Conservation (phyloP, 1,140 invertebrate species). For the Drosophila truncata region DNA sequence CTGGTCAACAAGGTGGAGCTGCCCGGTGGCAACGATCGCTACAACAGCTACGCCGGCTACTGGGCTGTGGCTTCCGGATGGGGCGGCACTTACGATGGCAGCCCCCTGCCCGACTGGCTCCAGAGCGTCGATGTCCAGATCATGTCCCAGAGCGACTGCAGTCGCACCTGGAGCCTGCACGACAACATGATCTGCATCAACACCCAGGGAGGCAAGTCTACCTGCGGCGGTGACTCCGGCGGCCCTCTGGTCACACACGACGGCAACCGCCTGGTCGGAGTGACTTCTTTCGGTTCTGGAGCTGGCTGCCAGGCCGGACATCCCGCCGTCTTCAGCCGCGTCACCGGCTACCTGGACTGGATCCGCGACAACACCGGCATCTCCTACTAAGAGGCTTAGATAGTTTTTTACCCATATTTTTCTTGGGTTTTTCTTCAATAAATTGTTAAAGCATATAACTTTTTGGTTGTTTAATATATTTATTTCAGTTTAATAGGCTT, state of each 20-base stretch:
- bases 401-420: background rate
- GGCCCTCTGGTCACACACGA: conserved; percentile 85
- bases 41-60: conserved; percentile 19
- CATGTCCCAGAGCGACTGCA: conserved; percentile 43
- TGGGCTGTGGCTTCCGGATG: conserved; percentile 34
- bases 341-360: conserved; percentile 86
- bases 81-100: conserved; percentile 32
- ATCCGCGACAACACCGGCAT: conserved; percentile 79
- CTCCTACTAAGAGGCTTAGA: conserved; percentile 31
- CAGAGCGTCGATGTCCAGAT: conserved; percentile 37
- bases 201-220: conserved; percentile 61
- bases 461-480: background rate
- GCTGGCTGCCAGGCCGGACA: conserved; percentile 71
- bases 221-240: conserved; percentile 86
- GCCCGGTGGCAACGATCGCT: conserved; percentile 25
- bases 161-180: conserved; percentile 19
- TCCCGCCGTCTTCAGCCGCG: conserved; percentile 86
- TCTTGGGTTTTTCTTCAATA: conserved; percentile 7
- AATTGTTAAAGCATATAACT: background rate
- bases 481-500: background rate
- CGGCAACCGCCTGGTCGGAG: conserved; percentile 48
- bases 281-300: conserved; percentile 44
- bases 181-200: conserved; percentile 64
- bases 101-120: conserved; percentile 39
- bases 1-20: conserved; percentile 41